These are phyloP conservation scores for Trematomus loennbergii DNA, from an alignment of 2,113 vertebrate genomes.

Conservation along the genomic window DNA sequence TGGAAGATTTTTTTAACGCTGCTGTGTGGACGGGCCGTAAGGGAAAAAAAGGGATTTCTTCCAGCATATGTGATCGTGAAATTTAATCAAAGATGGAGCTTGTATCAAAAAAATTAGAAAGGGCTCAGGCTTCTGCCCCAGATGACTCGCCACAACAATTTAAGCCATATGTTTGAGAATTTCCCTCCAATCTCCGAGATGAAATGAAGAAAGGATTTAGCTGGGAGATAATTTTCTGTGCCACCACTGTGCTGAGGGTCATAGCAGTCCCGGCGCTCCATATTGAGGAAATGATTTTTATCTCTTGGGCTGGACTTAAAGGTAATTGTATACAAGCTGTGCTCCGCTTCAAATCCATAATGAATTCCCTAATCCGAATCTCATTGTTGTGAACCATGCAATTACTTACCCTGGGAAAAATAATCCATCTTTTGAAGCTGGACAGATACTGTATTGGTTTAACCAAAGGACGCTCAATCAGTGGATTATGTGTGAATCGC, in stretches of 20 bases:
- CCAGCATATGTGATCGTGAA: slow-evolving; percentile 56
- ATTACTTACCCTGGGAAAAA: slow-evolving; percentile 82
- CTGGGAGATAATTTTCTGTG: slow-evolving; percentile 63
- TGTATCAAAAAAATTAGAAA: slow-evolving; percentile 23
- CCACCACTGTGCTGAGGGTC: slow-evolving; percentile 43
- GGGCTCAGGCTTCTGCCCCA: slow-evolving; percentile 56
- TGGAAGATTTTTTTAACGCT: no score
- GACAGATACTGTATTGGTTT: slow-evolving; percentile 75
- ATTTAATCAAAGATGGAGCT: slow-evolving; percentile 72
- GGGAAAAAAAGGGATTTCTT: slow-evolving; percentile 47
- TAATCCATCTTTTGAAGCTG: slow-evolving; percentile 82
- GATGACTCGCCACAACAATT: slow-evolving; percentile 68
- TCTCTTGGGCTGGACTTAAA: slow-evolving; percentile 80
- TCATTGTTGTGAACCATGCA: slow-evolving; percentile 86
- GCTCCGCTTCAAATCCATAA: slow-evolving; percentile 79
- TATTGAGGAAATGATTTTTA: slow-evolving; percentile 84
- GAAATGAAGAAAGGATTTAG: slow-evolving; percentile 78
- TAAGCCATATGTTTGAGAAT: slow-evolving; percentile 78
- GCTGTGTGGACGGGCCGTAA: no score
- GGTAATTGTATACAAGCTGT: slow-evolving; percentile 86
- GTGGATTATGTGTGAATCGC: slow-evolving; percentile 62
- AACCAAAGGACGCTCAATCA: slow-evolving; percentile 58
- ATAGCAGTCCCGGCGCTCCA: slow-evolving; percentile 62
- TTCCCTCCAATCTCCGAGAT: slow-evolving; percentile 62
- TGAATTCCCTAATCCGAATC: slow-evolving; percentile 87